Percentiles rank a stretch among this genome's conserved stretches.
Evolutionary conservation across 2,797 vertebrate species (phyloP).

Genomic region (Alfaro cultratus): DNA sequence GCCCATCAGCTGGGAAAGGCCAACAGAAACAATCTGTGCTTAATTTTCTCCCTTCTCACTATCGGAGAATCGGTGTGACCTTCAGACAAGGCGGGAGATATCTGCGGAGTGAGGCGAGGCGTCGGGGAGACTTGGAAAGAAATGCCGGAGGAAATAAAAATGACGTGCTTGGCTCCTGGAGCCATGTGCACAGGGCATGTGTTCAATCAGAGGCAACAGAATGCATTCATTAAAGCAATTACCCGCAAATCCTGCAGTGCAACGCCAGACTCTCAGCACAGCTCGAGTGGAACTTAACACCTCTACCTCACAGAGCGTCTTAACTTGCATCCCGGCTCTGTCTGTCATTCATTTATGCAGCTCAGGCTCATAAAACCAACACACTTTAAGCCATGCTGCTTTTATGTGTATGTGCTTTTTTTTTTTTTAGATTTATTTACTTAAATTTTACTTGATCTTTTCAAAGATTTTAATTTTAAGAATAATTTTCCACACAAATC

Average conservation of each 20-base stretch:
- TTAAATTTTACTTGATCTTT: background rate
- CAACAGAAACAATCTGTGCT: conserved; percentile 46
- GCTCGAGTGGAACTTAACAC: conserved; percentile 57
- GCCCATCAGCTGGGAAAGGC: conserved; percentile 50
- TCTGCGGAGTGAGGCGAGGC: conserved; percentile 6
- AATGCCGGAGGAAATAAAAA: conserved; percentile 43
- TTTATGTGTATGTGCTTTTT: background rate
- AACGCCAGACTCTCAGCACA: conserved; percentile 66
- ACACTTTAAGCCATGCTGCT: conserved; percentile 7
- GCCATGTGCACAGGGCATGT: conserved; percentile 56
- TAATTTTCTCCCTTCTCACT: conserved; percentile 40
- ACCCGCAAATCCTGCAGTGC: conserved; percentile 68
- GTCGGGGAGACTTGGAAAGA: conserved; percentile 12
- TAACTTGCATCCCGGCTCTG: conserved; percentile 19
- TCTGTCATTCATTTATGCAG: conserved; percentile 22
- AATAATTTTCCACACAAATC: background rate
- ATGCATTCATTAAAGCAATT: conserved; percentile 81
- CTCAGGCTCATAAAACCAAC: conserved; percentile 17
- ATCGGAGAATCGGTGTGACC: conserved; percentile 43
- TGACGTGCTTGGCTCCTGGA: conserved; percentile 52
- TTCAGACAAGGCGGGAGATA: conserved; percentile 36
- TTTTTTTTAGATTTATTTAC: background rate
- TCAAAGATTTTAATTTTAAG: background rate
- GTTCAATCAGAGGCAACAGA: conserved; percentile 77
- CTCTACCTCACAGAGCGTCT: conserved; percentile 44